phyloP scores from a whole-genome alignment of 2,113 vertebrate genomes.

The Cheirogaleus medius region DNA sequence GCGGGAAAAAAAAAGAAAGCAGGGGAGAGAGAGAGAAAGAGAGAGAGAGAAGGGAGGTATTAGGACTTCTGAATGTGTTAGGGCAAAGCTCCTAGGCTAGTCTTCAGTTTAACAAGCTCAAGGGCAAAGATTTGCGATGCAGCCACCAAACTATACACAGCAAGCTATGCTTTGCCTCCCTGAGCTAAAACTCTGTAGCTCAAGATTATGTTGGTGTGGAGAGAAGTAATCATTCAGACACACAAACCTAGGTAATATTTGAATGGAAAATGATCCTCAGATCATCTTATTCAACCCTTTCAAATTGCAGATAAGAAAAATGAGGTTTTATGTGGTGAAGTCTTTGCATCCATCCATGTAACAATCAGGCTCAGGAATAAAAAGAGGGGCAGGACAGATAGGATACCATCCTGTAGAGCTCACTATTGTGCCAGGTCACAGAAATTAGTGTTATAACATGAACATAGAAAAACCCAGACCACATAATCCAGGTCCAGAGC shows the following conservation, averaged over 20 bases:
- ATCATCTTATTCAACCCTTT: background rate
- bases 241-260: background rate
- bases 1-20: no score
- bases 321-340: background rate
- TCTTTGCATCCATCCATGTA: background rate
- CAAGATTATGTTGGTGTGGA: background rate
- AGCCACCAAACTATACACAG: background rate
- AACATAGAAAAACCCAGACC: background rate
- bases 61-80: background rate
- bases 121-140: background rate
- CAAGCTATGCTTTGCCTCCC: background rate
- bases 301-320: background rate
- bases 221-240: background rate
- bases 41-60: background rate
- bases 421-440: background rate
- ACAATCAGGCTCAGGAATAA: background rate
- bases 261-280: background rate
- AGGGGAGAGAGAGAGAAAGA: background rate
- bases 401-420: background rate
- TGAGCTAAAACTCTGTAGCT: background rate
- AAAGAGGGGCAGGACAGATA: background rate
- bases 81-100: background rate
- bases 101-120: slow-evolving; percentile 1
- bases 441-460: background rate
- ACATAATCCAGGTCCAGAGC: background rate